Conservation (phyloP, 2,888 invertebrate genomes). For the Silvanus unidentatus region DNA sequence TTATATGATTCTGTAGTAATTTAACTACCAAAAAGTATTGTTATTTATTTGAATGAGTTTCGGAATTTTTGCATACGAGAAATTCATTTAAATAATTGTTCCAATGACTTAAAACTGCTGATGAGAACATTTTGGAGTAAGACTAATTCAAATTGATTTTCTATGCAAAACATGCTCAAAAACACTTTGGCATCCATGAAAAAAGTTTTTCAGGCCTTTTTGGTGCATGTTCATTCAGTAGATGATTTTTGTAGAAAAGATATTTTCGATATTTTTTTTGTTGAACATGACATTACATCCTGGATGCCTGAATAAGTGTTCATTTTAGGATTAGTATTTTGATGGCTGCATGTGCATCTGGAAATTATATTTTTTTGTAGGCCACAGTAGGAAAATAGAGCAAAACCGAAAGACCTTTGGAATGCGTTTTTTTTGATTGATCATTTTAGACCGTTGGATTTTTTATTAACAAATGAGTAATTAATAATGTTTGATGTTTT, state of each 20-base stretch:
- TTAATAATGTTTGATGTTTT: background rate
- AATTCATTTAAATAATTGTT: background rate
- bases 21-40: too few species aligned
- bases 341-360: constrained; percentile 24
- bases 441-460: too few species aligned
- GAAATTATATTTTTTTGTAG: background rate
- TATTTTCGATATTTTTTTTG: background rate
- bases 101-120: too few species aligned
- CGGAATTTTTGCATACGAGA: background rate
- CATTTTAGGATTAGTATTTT: constrained; percentile 11
- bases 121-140: too few species aligned
- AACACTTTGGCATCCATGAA: constrained; percentile 17
- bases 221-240: constrained; percentile 13
- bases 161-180: background rate
- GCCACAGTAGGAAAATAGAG: constrained; percentile 1
- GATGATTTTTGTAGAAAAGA: constrained; percentile 12
- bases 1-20: background rate
- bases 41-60: background rate
- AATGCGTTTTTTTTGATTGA: background rate
- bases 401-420: too few species aligned
- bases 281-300: constrained; percentile 13
- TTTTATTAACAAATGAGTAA: background rate
- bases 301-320: constrained; percentile 12
- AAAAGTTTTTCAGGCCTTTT: constrained; percentile 8
- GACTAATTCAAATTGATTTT: too few species aligned